A percentile compares a stretch with the other conserved stretches of the same genome.
phyloP scores from a whole-genome alignment of 2,888 invertebrate species.

The Clistopyga incitator region DNA sequence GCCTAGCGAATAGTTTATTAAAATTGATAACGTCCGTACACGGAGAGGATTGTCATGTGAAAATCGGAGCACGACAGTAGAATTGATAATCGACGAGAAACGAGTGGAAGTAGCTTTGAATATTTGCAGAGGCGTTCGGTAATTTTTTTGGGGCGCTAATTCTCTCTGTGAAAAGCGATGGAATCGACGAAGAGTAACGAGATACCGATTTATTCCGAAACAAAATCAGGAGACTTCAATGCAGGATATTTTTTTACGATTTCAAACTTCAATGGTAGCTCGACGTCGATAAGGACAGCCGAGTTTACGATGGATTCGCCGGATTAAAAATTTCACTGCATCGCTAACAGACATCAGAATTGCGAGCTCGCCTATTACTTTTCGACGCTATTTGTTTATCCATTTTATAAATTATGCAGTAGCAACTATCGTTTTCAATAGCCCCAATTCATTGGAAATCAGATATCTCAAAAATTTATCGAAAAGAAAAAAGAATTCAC shows the following conservation, averaged over 20 bases:
- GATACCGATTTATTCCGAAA: slow-evolving; percentile 46
- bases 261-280: slow-evolving; percentile 56
- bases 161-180: slow-evolving; percentile 30
- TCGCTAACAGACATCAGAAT: not conserved
- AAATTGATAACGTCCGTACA: slow-evolving; percentile 26
- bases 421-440: not conserved
- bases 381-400: not conserved
- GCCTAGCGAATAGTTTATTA: slow-evolving; percentile 75
- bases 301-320: not conserved
- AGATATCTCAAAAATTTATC: not conserved
- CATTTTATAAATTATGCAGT: not conserved
- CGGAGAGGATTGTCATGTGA: slow-evolving; percentile 10
- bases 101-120: slow-evolving; percentile 3
- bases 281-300: slow-evolving; percentile 17
- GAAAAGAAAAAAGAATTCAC: not conserved
- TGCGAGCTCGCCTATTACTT: not conserved
- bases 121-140: not conserved
- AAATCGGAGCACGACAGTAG: not conserved
- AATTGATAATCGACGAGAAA: not conserved
- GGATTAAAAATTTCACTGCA: slow-evolving; percentile 5
- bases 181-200: slow-evolving; percentile 24
- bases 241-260: slow-evolving; percentile 66
- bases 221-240: slow-evolving; percentile 45
- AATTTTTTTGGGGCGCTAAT: slow-evolving; percentile 4
- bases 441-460: not conserved